Base-by-base conservation (phyloP, 2,888 invertebrate species). In the Pantelozetes paolii region DNA sequence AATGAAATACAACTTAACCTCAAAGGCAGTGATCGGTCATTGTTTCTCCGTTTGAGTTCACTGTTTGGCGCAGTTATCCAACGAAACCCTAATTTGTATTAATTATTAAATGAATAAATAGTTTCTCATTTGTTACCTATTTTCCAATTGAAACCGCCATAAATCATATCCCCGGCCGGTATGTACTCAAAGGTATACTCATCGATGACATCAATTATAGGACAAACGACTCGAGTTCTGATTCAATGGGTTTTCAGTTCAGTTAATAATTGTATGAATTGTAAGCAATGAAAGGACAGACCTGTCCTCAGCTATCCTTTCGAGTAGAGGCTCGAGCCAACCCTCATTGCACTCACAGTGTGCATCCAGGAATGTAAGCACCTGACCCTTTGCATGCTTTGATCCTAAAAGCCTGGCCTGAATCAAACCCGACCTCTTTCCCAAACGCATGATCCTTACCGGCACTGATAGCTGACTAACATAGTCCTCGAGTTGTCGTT, bases 81-180 rank as follows among this genome's bases (percentile, higher is more conserved):
- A 85, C 98, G 89, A 85, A 99, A 99, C 85, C 98, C 98, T 73
- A 99, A 86, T 11, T 13, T 50, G 6, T n/a, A 50, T 13, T 13
- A 50, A 54, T 54, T 54, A 9, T 6, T 54, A 18, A 54, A 54
- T 2, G 1, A 20, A 23, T 20, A 2, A 23, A 20, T 23, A 20
- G 54, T 5, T 23, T 2, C 23, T 20, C 50, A 50, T 13, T 13
- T 84, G 97, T 18, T 6, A 62, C 59, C 59, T 62, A 62, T 62
- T 62, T 62, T 97, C 98, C 98, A 98, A 84, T 98, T 98, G 85
- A 99, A 99, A 30, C 98, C 98, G 77, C 98, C 98, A 97, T 97
- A 99, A 0, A 98, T 98, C 89, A 96, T 94, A 82, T 98, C 98
- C 1, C 96, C 96, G 0, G 98, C 98, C 71, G 96, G 92, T 77